These are phyloP conservation scores for Drosophila sucinea DNA, from an alignment of 1,140 invertebrate genomes.

Conservation along the genomic window DNA sequence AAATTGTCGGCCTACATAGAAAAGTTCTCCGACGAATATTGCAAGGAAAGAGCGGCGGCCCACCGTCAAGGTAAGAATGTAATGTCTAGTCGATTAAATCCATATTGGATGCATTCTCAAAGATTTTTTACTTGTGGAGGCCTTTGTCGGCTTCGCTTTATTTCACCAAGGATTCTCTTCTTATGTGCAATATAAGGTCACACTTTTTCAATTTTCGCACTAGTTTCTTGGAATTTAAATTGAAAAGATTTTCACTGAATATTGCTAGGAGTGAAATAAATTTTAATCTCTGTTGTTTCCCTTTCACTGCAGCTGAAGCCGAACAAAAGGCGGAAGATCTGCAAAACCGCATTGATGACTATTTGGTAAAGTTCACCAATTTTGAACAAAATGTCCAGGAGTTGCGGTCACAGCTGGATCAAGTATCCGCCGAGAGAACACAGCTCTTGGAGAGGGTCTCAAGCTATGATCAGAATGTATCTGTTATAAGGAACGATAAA, in stretches of 20 bases:
- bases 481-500: conserved; percentile 85
- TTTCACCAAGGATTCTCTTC: no score
- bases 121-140: no score
- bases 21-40: conserved; percentile 65
- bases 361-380: conserved; percentile 86
- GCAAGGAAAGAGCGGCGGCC: conserved; percentile 44
- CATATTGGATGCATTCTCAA: not conserved
- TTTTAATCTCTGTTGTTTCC: conserved; percentile 9
- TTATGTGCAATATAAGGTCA: no score
- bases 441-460: conserved; percentile 86
- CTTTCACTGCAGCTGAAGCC: conserved; percentile 80
- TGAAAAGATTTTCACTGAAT: no score
- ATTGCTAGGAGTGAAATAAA: not conserved
- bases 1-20: conserved; percentile 85
- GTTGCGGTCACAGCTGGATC: conserved; percentile 86
- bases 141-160: no score
- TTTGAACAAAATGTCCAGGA: conserved; percentile 86
- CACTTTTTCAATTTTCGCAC: no score
- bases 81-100: no score
- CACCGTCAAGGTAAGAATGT: conserved; percentile 48
- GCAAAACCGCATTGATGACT: conserved; percentile 86
- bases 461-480: conserved; percentile 85
- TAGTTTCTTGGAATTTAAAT: no score
- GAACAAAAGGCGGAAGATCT: conserved; percentile 85
- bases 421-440: conserved; percentile 85